Evolutionary conservation across 1,140 invertebrate species (phyloP).

Genomic region (Hermetia illucens): DNA sequence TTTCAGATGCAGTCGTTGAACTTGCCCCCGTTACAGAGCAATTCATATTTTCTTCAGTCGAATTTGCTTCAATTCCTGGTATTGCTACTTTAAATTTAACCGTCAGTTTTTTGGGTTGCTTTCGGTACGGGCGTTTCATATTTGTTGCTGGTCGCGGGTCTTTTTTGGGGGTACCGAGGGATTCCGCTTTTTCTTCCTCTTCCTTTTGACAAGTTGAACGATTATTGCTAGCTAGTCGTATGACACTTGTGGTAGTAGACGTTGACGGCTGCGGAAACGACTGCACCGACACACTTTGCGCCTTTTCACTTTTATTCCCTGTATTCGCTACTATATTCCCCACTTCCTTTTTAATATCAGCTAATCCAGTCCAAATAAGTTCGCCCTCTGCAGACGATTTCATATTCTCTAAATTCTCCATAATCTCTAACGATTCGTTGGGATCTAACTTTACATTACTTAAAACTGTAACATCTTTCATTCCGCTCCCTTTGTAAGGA

Average conservation of each 20-base stretch:
- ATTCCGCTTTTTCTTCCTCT: not conserved
- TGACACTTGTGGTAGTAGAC: no score
- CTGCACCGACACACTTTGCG: not conserved
- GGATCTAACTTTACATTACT: constrained; percentile 4
- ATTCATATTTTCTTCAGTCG: not conserved
- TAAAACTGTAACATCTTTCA: not conserved
- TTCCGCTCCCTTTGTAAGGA: constrained; percentile 1
- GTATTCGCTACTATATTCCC: not conserved
- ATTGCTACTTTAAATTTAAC: constrained; percentile 6
- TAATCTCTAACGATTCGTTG: not conserved
- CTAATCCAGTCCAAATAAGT: not conserved
- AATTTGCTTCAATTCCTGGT: not conserved
- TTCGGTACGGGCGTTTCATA: not conserved
- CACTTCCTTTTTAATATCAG: not conserved
- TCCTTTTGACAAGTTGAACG: not conserved
- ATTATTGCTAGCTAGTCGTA: not conserved
- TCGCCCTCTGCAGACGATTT: not conserved
- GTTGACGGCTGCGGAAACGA: not conserved
- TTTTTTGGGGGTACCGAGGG: no score
- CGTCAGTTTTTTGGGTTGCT: constrained; percentile 6
- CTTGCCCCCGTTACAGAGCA: no score
- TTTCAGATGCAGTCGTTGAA: no score
- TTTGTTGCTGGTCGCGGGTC: not conserved
- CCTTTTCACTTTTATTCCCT: not conserved
- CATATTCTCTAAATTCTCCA: not conserved